These are phyloP conservation scores for Pseudococcus viburni DNA, from an alignment of 2,888 invertebrate species.

Conservation along the genomic window DNA sequence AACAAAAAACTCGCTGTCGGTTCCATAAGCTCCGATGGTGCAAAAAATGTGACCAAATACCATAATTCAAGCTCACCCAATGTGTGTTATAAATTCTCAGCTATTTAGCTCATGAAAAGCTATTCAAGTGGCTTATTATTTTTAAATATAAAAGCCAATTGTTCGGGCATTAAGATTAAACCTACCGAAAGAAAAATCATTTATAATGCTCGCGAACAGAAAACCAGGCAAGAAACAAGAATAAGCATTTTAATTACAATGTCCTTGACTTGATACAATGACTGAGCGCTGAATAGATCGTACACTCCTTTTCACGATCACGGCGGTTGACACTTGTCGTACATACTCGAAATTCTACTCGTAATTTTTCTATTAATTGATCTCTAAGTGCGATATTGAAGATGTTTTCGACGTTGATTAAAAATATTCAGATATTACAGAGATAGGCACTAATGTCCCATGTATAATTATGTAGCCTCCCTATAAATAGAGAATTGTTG, in stretches of 20 bases:
- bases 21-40: too few species aligned
- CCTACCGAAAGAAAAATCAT: not conserved
- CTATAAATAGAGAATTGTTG: too few species aligned
- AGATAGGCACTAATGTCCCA: too few species aligned
- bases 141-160: not conserved
- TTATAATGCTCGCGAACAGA: not conserved
- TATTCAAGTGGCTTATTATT: not conserved
- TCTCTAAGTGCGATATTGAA: not conserved
- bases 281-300: not conserved
- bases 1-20: too few species aligned
- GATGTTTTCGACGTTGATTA: too few species aligned
- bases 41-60: too few species aligned
- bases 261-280: conserved; percentile 25
- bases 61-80: too few species aligned
- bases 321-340: not conserved
- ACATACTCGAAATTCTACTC: not conserved
- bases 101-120: not conserved
- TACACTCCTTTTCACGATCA: not conserved
- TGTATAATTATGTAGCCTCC: too few species aligned
- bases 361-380: not conserved
- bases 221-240: not conserved
- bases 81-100: too few species aligned
- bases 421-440: too few species aligned
- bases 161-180: not conserved
- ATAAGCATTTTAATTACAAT: conserved; percentile 34